Evolutionary conservation across 2,113 vertebrate genomes (phyloP).

Genomic region (Grallaria varia): DNA sequence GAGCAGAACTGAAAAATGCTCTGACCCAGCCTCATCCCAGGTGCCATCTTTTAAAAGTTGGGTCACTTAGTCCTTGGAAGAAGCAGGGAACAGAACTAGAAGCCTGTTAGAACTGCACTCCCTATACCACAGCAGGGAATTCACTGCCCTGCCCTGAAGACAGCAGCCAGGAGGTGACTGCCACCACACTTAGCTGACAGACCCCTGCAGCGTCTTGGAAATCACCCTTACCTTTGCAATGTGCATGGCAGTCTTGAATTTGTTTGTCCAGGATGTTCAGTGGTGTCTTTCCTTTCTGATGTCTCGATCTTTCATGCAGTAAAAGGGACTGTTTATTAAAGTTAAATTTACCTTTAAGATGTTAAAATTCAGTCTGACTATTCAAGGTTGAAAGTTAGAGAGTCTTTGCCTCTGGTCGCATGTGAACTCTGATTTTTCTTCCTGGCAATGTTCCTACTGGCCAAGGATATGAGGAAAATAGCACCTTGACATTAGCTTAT

Average conservation of each 20-base stretch:
- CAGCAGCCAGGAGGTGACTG: neutral
- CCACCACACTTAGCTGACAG: neutral
- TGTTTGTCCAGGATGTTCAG: fast-evolving
- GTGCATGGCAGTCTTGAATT: neutral
- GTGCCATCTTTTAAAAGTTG: neutral
- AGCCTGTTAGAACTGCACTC: neutral
- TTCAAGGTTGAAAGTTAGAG: neutral
- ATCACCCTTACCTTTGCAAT: neutral
- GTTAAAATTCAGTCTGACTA: neutral
- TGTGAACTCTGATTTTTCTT: neutral
- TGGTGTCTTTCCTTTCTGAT: neutral
- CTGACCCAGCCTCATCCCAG: neutral
- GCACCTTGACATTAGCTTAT: constrained; percentile 6
- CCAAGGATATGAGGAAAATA: neutral
- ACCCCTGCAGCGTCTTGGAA: neutral
- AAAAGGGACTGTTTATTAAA: neutral
- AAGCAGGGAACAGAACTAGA: neutral
- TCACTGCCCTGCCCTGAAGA: neutral
- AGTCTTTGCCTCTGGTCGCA: neutral
- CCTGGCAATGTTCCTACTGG: neutral
- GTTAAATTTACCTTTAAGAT: neutral
- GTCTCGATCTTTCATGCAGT: neutral
- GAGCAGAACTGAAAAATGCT: neutral
- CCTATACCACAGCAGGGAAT: neutral
- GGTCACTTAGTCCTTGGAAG: fast-evolving